phyloP scores from a whole-genome alignment of 2,113 vertebrate genomes.

The Thunnus maccoyii region DNA sequence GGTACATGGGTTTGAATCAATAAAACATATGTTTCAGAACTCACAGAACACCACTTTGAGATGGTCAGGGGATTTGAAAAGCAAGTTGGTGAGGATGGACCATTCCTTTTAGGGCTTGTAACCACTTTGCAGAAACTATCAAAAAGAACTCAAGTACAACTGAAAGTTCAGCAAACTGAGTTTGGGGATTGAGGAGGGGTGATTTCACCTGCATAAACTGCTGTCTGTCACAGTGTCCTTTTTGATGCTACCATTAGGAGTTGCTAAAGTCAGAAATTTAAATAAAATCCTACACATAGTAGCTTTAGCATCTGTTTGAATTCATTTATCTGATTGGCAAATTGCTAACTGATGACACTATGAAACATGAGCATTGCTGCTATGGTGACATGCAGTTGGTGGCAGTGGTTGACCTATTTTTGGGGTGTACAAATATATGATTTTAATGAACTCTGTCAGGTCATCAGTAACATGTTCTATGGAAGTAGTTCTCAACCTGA shows the following conservation, averaged over 20 bases:
- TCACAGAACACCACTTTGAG: constrained; percentile 16
- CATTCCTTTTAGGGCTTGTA: constrained; percentile 11
- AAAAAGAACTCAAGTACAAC: constrained; percentile 15
- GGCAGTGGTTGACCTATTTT: background rate
- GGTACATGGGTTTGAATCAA: constrained; percentile 29
- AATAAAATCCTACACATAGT: background rate
- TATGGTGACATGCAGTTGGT: too few relatives aligned
- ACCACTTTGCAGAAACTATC: constrained; percentile 23
- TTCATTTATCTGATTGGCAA: background rate
- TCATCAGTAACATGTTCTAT: too few relatives aligned
- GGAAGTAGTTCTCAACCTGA: too few relatives aligned
- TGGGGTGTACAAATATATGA: background rate
- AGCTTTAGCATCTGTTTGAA: background rate
- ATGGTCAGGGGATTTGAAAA: constrained; percentile 23
- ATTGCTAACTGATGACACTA: background rate
- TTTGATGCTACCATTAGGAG: background rate
- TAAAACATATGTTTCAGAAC: constrained; percentile 18
- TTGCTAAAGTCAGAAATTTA: background rate
- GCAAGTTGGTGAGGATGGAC: constrained; percentile 1
- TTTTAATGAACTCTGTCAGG: background rate
- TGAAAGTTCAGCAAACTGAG: constrained; percentile 13
- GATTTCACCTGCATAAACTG: constrained; percentile 11
- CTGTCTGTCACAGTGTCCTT: background rate
- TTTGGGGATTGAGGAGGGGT: too few relatives aligned
- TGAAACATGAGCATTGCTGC: too few relatives aligned